Percentiles rank a stretch among this genome's conserved stretches.
Conservation (phyloP, 2,888 invertebrate genomes). For the Chromoteleia sp. region DNA sequence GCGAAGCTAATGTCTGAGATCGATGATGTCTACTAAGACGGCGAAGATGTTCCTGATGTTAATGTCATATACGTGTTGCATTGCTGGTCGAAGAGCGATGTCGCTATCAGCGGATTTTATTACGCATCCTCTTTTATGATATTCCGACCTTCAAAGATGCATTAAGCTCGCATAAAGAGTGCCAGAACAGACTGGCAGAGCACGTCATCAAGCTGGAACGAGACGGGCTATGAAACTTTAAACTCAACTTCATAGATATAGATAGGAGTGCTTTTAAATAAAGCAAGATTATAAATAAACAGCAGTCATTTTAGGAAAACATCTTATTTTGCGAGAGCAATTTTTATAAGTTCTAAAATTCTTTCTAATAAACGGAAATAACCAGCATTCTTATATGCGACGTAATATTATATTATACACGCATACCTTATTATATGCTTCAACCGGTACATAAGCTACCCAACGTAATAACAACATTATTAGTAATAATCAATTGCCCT, state of each 20-base stretch:
- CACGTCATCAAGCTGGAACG: conserved; percentile 56
- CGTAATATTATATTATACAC: conserved; percentile 61
- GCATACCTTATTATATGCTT: conserved; percentile 54
- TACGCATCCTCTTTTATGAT: conserved; percentile 74
- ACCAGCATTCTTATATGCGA: conserved; percentile 38
- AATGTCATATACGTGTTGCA: conserved; percentile 42
- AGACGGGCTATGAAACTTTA: conserved; percentile 76
- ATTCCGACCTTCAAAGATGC: conserved; percentile 75
- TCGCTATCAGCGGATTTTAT: conserved; percentile 71
- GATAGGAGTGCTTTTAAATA: conserved; percentile 31
- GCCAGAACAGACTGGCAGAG: conserved; percentile 65
- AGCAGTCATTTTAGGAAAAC: conserved; percentile 35
- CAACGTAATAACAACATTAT: conserved; percentile 66
- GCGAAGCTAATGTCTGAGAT: conserved; percentile 29
- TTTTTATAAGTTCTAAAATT: conserved; percentile 34
- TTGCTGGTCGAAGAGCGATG: conserved; percentile 52
- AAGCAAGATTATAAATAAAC: conserved; percentile 49
- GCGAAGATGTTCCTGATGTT: conserved; percentile 15
- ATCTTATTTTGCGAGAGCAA: conserved; percentile 16
- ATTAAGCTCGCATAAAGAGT: conserved; percentile 74
- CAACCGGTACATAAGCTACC: conserved; percentile 47
- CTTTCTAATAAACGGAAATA: conserved; percentile 22
- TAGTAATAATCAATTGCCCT: conserved; percentile 58
- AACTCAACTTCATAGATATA: conserved; percentile 51
- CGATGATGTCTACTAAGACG: conserved; percentile 17